Conservation (phyloP, 2,113 vertebrate genomes). For the Phyllostomus hastatus region DNA sequence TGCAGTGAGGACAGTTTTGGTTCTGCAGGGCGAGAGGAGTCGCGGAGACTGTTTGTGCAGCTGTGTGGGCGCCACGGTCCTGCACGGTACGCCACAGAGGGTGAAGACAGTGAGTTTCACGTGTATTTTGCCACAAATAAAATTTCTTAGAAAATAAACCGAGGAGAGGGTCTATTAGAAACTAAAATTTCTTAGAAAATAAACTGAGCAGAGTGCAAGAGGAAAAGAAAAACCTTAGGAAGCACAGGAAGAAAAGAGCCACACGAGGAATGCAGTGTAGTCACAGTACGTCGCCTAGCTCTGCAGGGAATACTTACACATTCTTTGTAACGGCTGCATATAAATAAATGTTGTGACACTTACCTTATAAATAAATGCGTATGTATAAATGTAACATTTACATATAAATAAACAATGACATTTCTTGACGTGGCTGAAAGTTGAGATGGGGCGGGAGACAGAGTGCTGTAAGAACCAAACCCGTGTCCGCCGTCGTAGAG, state of each 20-base stretch:
- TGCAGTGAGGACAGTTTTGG: not conserved
- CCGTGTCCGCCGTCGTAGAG: rapidly evolving
- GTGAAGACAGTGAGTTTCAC: not conserved
- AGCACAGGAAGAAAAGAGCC: not conserved
- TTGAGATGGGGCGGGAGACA: too few species aligned
- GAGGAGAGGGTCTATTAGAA: not conserved
- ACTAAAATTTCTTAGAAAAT: not conserved
- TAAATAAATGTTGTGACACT: too few species aligned
- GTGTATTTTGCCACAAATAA: not conserved
- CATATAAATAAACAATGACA: not conserved
- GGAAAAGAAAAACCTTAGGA: not conserved
- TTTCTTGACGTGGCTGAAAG: not conserved
- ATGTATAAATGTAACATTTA: too few species aligned
- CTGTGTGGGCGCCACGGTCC: not conserved
- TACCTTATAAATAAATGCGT: too few species aligned
- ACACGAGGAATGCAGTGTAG: not conserved
- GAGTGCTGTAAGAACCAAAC: not conserved
- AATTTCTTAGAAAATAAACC: not conserved
- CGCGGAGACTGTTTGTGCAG: not conserved
- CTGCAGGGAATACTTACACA: not conserved
- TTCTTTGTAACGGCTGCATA: not conserved
- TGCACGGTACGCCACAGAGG: not conserved
- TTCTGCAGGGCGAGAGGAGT: not conserved
- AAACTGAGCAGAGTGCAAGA: not conserved
- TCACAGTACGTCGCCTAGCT: not conserved